Evolutionary conservation across 2,113 vertebrate genomes (phyloP), one percentile per base, ranked within the genome.

Genomic region (Gymnocephalus cernua): DNA sequence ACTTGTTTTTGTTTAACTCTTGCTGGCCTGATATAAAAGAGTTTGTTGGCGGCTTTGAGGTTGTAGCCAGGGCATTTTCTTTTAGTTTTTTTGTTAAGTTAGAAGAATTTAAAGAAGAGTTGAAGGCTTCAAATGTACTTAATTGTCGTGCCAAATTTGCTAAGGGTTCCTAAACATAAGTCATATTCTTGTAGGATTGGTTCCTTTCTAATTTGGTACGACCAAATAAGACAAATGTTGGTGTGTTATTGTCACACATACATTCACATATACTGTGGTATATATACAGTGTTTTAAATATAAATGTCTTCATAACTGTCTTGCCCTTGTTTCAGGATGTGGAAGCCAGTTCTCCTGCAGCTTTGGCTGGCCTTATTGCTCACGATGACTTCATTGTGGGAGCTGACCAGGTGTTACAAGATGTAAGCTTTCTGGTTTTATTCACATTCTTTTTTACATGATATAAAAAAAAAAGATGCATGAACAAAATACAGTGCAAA

Each of bases 401-500:
- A 77, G 97, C 98, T 2, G 97, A 99, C 84, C 98, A 99, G 94
- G 96, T 99, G 65, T 93, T 99, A 25, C 97, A 99, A 89, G 97
- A 99, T 93, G 98, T 98, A 92, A 76, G 94, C 19, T 35, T 61
- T 41, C 18, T 29, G 8, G 0, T 71, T 54, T 54, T 19, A 32
- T 38, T 79, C 35, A 66, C 57, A 21, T 41, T 41, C 2, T 10
- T 38, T 41, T 41, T 41, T 3, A 38, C 21, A 23, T 45, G 4
- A 32, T 23, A 38, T 45, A 32, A 38, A 45, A 38, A 32, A 38
- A 45, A 38, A 69, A 19, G 4, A 41, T 10, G 10, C 18, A 3
- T 29, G 10, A 29, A 57, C 25, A 67, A 32, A 48, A 18, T 59
- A 9, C n/a, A 4, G 45, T 13, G 21, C 14, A 44, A 19, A 0